Conservation (phyloP, 1,140 invertebrate species). For the Drosophila ambigua region DNA sequence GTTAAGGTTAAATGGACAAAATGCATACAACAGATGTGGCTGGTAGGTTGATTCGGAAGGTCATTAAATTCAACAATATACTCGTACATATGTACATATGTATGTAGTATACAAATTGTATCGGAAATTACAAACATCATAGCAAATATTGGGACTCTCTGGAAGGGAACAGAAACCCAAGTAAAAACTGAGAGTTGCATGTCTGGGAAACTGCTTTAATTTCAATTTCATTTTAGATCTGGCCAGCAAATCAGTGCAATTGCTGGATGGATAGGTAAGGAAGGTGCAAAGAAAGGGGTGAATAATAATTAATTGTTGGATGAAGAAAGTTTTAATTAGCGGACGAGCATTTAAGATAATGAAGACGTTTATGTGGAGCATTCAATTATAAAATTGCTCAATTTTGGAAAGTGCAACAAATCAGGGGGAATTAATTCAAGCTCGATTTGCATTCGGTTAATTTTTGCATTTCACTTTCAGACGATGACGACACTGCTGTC, state of each 20-base stretch:
- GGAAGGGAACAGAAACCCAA: constrained; percentile 9
- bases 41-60: no score
- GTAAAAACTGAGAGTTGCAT: constrained; percentile 42
- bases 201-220: constrained; percentile 58
- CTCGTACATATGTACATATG: no score
- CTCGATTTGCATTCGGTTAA: constrained; percentile 39
- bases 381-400: constrained; percentile 72
- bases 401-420: constrained; percentile 66
- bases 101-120: no score
- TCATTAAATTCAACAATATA: no score
- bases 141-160: background rate
- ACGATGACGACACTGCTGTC: constrained; percentile 61
- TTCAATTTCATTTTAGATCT: constrained; percentile 71
- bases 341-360: constrained; percentile 67
- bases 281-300: constrained; percentile 2
- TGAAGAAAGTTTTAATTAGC: constrained; percentile 75
- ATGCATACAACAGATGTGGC: no score
- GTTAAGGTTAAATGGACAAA: no score
- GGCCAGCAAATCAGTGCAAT: constrained; percentile 44
- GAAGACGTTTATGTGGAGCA: constrained; percentile 71
- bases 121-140: no score
- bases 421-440: constrained; percentile 31
- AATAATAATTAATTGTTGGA: constrained; percentile 54
- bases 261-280: constrained; percentile 9
- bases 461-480: constrained; percentile 21